Conservation (phyloP, 2,113 vertebrate species). For the Dascyllus trimaculatus region DNA sequence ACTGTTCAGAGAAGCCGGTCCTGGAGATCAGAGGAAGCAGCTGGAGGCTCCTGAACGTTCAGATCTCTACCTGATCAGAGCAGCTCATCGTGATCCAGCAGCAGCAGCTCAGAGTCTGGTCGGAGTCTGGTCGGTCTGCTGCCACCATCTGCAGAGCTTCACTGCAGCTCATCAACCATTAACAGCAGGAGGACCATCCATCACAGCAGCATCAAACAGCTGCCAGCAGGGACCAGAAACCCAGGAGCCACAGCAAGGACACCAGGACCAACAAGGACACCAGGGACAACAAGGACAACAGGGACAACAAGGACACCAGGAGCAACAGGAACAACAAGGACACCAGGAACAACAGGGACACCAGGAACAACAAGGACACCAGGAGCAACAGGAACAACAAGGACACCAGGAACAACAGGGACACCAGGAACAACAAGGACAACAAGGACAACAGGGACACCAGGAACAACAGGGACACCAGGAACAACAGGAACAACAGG, state of each 20-base stretch:
- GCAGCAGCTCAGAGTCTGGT: constrained; percentile 58
- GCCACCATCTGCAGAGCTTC: constrained; percentile 53
- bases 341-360: no score
- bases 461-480: no score
- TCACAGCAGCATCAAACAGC: constrained; percentile 75
- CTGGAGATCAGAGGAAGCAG: no score
- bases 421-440: no score
- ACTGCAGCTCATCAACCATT: constrained; percentile 60
- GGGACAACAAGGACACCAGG: constrained; percentile 10
- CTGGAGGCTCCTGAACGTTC: constrained; percentile 27
- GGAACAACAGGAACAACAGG: no score
- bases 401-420: no score
- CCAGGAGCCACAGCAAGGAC: no score
- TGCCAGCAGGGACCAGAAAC: no score
- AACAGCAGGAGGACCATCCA: constrained; percentile 76
- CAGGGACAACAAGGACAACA: constrained; percentile 5
- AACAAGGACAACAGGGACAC: no score
- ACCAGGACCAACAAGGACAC: constrained; percentile 6
- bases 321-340: constrained; percentile 18
- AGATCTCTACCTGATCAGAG: constrained; percentile 73
- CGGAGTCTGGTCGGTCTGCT: constrained; percentile 66
- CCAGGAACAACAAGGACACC: no score
- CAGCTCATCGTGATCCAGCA: constrained; percentile 60
- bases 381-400: no score
- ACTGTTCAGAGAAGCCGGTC: not conserved